Evolutionary conservation across 30 jellyfish, hydroid and myxozoan species (phyloP), one percentile per base, ranked within the genome.

Genomic region (Aurelia sp.): DNA sequence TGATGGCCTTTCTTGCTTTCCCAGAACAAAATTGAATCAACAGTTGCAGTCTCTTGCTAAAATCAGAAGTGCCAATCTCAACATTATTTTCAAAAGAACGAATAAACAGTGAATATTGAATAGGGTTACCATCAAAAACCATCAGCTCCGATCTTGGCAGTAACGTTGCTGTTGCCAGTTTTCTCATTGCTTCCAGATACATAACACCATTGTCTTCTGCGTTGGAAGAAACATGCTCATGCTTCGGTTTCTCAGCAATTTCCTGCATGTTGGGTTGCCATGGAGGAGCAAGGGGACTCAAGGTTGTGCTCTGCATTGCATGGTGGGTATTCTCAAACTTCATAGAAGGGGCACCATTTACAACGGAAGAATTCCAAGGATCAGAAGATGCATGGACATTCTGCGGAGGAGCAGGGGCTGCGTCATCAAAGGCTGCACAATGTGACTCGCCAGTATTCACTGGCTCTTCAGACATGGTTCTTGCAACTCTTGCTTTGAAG

Each of bases 371-470:
- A 15, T 63, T 12, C n/a, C 13, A 30, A 13, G 75, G 75, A 63
- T 18, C 20, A 12, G 27, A 20, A 20, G 13, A 63, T 20, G 20
- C 41, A 63, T 63, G 20, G 2, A 4, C 30, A 40, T 13, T 63
- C 75, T 63, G 75, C 75, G 75, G 75, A 63, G 75, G 75, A 63
- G 75, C 75, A 63, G 33, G 75, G 33, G 27, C 33, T 63, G n/a
- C 75, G 27, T 63, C 75, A 63, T 63, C 75, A 40, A 63, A 40
- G 33, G 16, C 75, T 12, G 17, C 16, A 63, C 13, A 21, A 2
- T 63, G 75, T 40, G 75, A 63, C 27, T 63, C 30, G 27, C 30
- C 75, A 4, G 4, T 63, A 0, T 63, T 16, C 75, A 63, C 75
- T 63, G 33, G 75, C 75, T 17, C 75, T 30, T 63, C 17, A 21